Evolutionary conservation across 2,888 invertebrate species (phyloP), one percentile per base, ranked within the genome.

Genomic region (Xestoiulus laeticollis): DNA sequence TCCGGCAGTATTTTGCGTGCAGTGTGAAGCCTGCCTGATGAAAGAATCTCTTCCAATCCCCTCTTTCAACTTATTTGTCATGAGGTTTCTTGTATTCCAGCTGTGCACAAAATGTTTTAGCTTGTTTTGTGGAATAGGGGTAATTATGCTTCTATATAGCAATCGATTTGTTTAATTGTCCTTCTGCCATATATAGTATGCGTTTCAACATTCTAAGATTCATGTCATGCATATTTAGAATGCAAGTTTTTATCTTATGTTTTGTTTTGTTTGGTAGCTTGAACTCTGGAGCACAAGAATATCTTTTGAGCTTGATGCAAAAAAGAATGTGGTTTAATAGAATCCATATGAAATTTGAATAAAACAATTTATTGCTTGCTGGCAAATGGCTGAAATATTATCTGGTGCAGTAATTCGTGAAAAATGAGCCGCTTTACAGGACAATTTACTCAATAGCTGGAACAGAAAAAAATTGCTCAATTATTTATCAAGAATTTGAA

Each of bases 61-160:
- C 78, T 30, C 78, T 78, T 32, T 78, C 30, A 68, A 26, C 26
- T 26, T 12, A 26, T 26, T 68, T 68, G 26, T 30, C 78, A 32
- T 78, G 30, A 30, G 78, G 78, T 32, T 78, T 78, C 78, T 78
- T 78, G 78, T 78, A 78, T 78, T 32, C 78, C 30, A 78, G 78
- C 78, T 78, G 48, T 30, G 30, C 30, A 14, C 78, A 30, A 32
- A 78, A 32, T 30, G 30, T 30, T 78, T 32, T 78, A 78, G 30
- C 68, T 8, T 78, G 78, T 78, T 78, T 78, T 12, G 30, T 30
- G 14, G 16, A 78, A 78, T 78, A 78, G 30, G 30, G 48, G 16
- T 14, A 78, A 78, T n/a, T n/a, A 68, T 30, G 22, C 78, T 26
- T 26, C 78, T 78, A 30, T n/a, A n/a, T 78, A 30, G 16, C 68